These are phyloP conservation scores for Pagetopsis macropterus DNA, from an alignment of 2,797 vertebrate species.

Conservation along the genomic window DNA sequence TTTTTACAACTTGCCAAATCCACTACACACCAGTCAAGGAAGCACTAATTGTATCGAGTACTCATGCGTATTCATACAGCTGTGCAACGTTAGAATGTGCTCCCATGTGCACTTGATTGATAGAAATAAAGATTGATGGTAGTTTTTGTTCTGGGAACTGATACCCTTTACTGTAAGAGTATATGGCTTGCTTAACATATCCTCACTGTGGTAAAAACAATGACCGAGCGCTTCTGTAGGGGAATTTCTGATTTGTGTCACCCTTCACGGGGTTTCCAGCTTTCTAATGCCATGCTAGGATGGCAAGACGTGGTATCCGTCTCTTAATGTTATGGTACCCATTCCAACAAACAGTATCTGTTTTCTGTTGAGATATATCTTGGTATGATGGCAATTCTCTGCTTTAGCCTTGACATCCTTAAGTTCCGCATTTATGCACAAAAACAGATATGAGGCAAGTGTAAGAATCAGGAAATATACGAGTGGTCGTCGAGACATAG, in stretches of 20 bases:
- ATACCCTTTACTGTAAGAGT: background rate
- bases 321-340: background rate
- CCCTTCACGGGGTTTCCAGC: constrained; percentile 31
- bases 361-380: background rate
- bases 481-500: background rate
- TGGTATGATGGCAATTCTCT: background rate
- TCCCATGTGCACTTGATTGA: background rate
- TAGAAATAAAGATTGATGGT: background rate
- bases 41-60: background rate
- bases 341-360: background rate
- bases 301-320: background rate
- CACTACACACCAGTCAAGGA: background rate
- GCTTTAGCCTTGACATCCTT: background rate
- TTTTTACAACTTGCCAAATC: constrained; percentile 33
- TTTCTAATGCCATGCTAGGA: background rate
- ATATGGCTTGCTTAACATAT: background rate
- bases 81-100: background rate
- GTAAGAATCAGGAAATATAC: constrained; percentile 11
- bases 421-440: constrained; percentile 30
- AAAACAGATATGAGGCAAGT: background rate
- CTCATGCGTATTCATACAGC: background rate
- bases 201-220: constrained; percentile 7
- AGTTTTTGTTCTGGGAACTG: background rate
- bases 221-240: constrained; percentile 24
- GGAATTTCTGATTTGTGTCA: constrained; percentile 49